Base-by-base conservation (phyloP, 2,113 vertebrate genomes). In the Pelmatolapia mariae region DNA sequence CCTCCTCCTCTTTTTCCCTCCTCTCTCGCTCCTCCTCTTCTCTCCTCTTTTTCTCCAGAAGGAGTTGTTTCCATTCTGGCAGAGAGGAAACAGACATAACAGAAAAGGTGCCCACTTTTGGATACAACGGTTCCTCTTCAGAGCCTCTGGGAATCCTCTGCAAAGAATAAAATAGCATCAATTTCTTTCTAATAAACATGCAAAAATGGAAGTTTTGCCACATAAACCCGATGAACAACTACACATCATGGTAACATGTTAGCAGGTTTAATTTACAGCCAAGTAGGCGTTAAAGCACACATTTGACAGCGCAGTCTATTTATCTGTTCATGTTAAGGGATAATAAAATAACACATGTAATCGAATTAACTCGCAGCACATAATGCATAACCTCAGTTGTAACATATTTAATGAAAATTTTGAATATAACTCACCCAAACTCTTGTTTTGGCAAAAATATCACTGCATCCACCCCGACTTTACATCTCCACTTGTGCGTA, bases 31-130 rank as follows among this genome's bases (percentile, higher is more conserved):
- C 96, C 80, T 97, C 97, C 94, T 98, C 97, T 71, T 98, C 97
- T 90, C 95, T 96, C 86, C 97, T 94, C 84, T 97, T 97, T 66
- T 95, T 95, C 89, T 97, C 97, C 95, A 98, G 90, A 76, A 98
- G 95, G 84, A 97, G 96, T 68, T 97, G 96, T 85, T 98, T 98
- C 98, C 98, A 98, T 92, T 97, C 97, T 4, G 97, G 98, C 89
- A 98, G 93, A 68, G 96, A 95, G 40, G 96, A 95, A 83, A 96
- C 85, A 86, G 96, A 96, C 96, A 97, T 97, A 86, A 92, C 87
- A 86, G 84, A 90, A 63, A 76, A 88, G 53, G 18, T 56, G 79
- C 45, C 8, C 19, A 16, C 40, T 80, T 83, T 50, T 19, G 76
- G 56, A 19, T 12, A 16, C 87, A 24, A 63, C 6, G 18, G 33